These are phyloP conservation scores for Noctuana brunneofusca DNA, from an alignment of 2,888 invertebrate species.

Conservation along the genomic window DNA sequence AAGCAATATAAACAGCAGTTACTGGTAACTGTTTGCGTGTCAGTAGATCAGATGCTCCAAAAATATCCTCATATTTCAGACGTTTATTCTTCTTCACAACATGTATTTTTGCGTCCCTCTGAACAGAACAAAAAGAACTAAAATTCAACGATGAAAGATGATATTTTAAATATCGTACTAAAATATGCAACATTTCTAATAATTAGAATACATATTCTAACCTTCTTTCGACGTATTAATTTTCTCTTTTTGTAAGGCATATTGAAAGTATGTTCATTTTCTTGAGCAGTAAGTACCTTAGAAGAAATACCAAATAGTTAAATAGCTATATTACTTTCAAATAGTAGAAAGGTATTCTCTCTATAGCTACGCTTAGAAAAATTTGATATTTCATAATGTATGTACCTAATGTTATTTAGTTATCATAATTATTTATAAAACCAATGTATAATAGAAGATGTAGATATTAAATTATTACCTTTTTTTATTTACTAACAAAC, in stretches of 20 bases:
- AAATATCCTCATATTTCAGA: conserved; percentile 27
- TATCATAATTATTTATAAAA: too few relatives aligned
- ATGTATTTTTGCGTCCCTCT: conserved; percentile 14
- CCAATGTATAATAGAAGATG: too few relatives aligned
- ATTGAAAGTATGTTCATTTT: conserved; percentile 33
- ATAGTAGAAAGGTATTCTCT: not conserved
- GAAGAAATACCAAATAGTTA: not conserved
- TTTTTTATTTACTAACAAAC: not conserved
- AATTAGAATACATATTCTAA: conserved; percentile 34
- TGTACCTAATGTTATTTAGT: too few relatives aligned
- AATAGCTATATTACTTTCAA: not conserved
- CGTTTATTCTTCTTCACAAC: conserved; percentile 26
- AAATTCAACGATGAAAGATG: not conserved
- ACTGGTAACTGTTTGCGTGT: conserved; percentile 22
- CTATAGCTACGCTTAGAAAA: too few relatives aligned
- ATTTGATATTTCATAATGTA: too few relatives aligned
- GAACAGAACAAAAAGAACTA: conserved; percentile 9
- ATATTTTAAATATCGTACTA: not conserved
- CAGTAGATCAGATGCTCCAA: conserved; percentile 19
- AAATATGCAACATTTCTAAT: not conserved
- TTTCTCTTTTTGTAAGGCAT: conserved; percentile 54
- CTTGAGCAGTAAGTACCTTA: not conserved
- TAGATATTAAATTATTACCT: not conserved
- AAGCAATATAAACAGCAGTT: conserved; percentile 6
- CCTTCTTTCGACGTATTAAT: conserved; percentile 48